Evolutionary conservation across 2,888 invertebrate genomes (phyloP), one percentile per base, ranked within the genome.

Genomic region (Drosophila emarginata): DNA sequence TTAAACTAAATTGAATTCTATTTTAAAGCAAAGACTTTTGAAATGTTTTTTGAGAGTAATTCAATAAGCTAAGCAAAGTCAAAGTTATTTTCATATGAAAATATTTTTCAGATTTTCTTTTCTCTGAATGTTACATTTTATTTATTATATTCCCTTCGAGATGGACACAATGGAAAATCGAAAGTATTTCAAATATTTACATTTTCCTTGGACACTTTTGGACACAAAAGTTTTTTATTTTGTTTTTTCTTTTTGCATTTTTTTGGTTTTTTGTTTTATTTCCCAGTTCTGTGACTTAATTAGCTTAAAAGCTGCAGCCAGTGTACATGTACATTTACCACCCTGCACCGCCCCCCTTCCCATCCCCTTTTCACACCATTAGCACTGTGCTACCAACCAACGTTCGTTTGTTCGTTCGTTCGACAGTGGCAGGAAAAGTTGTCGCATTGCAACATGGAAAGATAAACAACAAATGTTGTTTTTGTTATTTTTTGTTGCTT

Each of bases 271-370:
- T 37, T 36, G 18, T 37, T 18, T 39, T 32, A 7, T 21, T 39
- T 1, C 21, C 11, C 18, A 21, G 7, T 9, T 23, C n/a, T 58
- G 37, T 63, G 54, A 64, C 67, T 76, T 77, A 77, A 76, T 79
- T 77, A 67, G 65, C 65, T 77, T 70, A 73, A 79, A 64, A 67
- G 77, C 68, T 64, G 59, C 64, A 64, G 59, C 52, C 23, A 61
- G 37, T 66, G 32, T 26, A 26, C 26, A 26, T 26, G 26, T 32
- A 32, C 11, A 32, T 32, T 40, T 56, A 61, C 28, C 28, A 60
- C 62, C 60, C 21, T n/a, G n/a, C n/a, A n/a, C n/a, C n/a, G n/a
- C n/a, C n/a, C n/a, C n/a, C n/a, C n/a, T n/a, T n/a, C n/a, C n/a
- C n/a, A n/a, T n/a, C n/a, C n/a, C n/a, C n/a, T n/a, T n/a, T n/a